phyloP scores from a whole-genome alignment of 2,797 vertebrate species.

The Arctocebus calabarensis region DNA sequence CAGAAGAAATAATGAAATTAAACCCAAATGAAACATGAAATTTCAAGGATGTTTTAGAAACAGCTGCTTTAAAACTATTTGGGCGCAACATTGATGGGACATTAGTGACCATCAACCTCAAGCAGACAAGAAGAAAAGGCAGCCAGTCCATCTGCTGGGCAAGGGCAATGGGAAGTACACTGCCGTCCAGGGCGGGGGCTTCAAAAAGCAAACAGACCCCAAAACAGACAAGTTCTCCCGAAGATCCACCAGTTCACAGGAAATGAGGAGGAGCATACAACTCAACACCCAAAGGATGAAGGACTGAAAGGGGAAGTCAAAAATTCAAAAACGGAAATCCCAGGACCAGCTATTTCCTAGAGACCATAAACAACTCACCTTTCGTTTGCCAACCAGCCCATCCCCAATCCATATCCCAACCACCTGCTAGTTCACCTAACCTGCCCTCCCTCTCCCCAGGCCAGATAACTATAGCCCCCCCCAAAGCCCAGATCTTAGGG shows the following conservation, averaged over 20 bases:
- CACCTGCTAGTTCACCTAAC: too few relatives aligned
- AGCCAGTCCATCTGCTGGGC: neutral
- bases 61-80: neutral
- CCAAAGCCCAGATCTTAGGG: neutral
- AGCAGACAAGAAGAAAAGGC: neutral
- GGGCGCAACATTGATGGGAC: accelerated
- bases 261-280: neutral
- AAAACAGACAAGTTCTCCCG: neutral
- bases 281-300: neutral
- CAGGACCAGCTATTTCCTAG: neutral
- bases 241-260: neutral
- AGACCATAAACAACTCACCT: neutral
- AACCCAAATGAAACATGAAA: neutral
- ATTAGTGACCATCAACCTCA: neutral
- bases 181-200: accelerated
- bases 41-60: neutral
- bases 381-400: neutral
- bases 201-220: neutral
- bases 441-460: neutral
- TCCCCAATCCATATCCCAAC: neutral
- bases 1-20: neutral
- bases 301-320: neutral
- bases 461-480: neutral
- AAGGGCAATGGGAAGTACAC: neutral
- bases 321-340: neutral